Base-by-base conservation (phyloP, 2,113 vertebrate genomes). In the Rhinogobius similis region DNA sequence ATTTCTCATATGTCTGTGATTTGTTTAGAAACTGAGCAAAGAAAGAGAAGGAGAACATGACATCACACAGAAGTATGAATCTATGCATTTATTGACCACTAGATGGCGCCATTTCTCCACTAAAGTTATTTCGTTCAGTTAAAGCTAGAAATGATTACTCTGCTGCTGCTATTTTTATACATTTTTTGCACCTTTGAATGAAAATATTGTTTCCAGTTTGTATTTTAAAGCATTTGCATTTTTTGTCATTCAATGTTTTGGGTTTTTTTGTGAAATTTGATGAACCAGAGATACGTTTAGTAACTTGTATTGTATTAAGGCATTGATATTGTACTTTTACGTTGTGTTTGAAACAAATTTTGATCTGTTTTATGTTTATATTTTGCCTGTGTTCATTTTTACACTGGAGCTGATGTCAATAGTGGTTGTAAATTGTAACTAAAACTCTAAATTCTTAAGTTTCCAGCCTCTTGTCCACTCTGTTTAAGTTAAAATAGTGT, bases 101-200 rank as follows among this genome's bases (percentile, higher is more conserved):
- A 24, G 85, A 55, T 63, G 85, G 77, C 79, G 73, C 67, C 71
- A 56, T 69, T 20, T 76, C 55, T 20, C 68, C 2, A 53, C 1
- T 9, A 43, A 4, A 63, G 12, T 23, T 24, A 7, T 8, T 1
- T 23, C 12, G 16, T 36, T 58, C 0, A 52, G 8, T 12, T 21
- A 1, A 59, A 39, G 39, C 9, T 29, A 50, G 9, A 21, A 24
- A 12, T 59, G 32, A 36, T 39, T 13, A 8, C 1, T 3, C 10
- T 43, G 62, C 38, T 66, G 43, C 8, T 26, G n/a, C 2, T 36
- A 2, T 29, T 29, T 10, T 38, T 20, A 3, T 13, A 4, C 1
- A 2, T 36, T 20, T 10, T 59, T 10, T 0, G 44, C 44, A 53
- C 0, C 18, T 36, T 9, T 64, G 10, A 55, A 68, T 44, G 26